Base-by-base conservation (phyloP, 2,888 invertebrate species). In the Neocrepidodera transversa region DNA sequence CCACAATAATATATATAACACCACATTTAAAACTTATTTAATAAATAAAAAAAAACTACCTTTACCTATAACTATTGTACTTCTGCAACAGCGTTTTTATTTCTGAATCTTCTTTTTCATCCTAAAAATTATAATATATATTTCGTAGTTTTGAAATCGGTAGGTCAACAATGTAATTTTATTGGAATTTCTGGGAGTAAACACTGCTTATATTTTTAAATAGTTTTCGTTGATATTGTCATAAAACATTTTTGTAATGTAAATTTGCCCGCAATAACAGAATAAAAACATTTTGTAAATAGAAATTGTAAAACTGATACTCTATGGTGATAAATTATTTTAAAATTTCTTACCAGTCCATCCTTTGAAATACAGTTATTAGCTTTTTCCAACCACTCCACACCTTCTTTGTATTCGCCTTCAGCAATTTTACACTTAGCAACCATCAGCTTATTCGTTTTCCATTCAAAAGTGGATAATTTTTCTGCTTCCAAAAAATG, bases 361-460 rank as follows among this genome's bases (percentile, higher is more conserved):
- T 68, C 68, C 16, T 60, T 51, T 42, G 62, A 53, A 23, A 59
- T 64, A 49, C 69, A 62, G 10, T 36, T 42, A 38, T 35, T 60
- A 1, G 76, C 77, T 51, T 72, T 71, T 11, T 79, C 78, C 40
- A 88, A 76, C 81, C 82, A 84, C 18, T 79, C 66, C 1, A 84
- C 70, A 3, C 83, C 87, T 30, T 81, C 77, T 16, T 76, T 63
- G 66, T 82, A 82, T n/a, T 83, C 76, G 18, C 79, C 79, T 60
- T 81, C 68, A 14, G 80, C 82, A 58, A 85, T 77, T 59, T 83
- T 80, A 69, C 84, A 84, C 74, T 87, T 87, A 11, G 84, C 86
- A 48, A 87, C 75, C 56, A 79, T 80, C 57, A 85, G 66, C 64
- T 74, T 80, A 71, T 86, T 87, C 67, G 86, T 85, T 66, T 85